Percentiles rank a stretch among this genome's conserved stretches.
phyloP scores from a whole-genome alignment of 2,797 vertebrate genomes.

The Gorsachius magnificus region DNA sequence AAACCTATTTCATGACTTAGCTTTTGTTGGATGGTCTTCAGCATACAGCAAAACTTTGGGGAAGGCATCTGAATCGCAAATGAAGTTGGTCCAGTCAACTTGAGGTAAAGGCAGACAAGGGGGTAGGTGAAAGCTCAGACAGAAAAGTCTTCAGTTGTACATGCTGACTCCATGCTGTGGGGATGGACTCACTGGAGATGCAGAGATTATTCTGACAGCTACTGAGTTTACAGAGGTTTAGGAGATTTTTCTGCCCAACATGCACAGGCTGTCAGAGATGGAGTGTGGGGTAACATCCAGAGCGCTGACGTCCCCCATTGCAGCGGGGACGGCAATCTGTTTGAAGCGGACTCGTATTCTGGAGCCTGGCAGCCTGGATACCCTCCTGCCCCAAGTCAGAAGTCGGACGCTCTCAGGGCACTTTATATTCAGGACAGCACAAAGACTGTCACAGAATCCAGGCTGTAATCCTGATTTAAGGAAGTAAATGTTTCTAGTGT shows the following conservation, averaged over 20 bases:
- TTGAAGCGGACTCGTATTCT: neutral
- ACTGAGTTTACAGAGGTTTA: neutral
- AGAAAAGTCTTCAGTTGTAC: neutral
- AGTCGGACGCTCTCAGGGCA: neutral
- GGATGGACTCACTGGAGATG: neutral
- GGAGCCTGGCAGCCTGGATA: neutral
- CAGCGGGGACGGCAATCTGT: neutral
- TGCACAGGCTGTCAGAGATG: neutral
- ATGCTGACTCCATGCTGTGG: neutral
- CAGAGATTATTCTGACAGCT: neutral
- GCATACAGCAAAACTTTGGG: neutral
- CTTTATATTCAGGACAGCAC: neutral
- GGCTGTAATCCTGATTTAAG: neutral
- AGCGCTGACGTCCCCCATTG: fast-evolving
- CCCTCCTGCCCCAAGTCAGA: neutral
- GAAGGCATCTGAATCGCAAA: neutral
- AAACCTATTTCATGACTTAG: neutral
- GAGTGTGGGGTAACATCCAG: neutral
- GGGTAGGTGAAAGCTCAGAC: neutral
- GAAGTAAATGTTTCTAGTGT: neutral
- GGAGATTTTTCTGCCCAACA: neutral
- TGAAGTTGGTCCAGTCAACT: neutral
- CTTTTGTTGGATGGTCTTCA: neutral
- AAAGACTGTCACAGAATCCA: neutral
- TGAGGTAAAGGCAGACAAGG: neutral